phyloP scores from a whole-genome alignment of 2,888 invertebrate species.

The Drosophila tripunctata region DNA sequence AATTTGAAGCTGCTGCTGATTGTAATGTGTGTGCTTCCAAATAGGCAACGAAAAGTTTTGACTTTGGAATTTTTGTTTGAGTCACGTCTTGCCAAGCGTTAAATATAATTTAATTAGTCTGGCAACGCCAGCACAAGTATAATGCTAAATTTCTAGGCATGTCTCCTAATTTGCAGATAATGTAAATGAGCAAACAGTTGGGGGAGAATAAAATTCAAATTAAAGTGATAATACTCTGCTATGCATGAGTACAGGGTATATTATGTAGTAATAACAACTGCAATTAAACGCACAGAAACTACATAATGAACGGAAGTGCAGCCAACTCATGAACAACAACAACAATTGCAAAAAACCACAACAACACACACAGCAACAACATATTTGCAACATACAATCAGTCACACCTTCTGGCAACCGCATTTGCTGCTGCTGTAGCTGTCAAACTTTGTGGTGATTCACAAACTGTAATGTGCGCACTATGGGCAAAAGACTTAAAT shows the following conservation, averaged over 20 bases:
- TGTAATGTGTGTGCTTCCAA: slow-evolving; percentile 20
- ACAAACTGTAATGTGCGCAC: slow-evolving; percentile 9
- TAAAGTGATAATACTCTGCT: not conserved
- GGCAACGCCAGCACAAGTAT: slow-evolving; percentile 22
- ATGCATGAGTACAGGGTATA: not conserved
- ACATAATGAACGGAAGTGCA: slow-evolving; percentile 18
- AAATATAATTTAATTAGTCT: slow-evolving; percentile 75
- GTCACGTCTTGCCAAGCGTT: slow-evolving; percentile 49
- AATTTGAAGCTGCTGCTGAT: slow-evolving; percentile 44
- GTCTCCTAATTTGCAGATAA: slow-evolving; percentile 40
- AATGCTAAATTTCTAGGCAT: slow-evolving; percentile 27
- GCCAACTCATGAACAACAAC: slow-evolving; percentile 7
- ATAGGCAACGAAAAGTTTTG: not conserved
- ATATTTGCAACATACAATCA: slow-evolving; percentile 9
- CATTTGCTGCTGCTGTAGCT: not conserved
- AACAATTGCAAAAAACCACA: slow-evolving; percentile 1
- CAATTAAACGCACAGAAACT: slow-evolving; percentile 8
- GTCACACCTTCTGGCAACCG: not conserved
- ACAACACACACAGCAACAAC: slow-evolving; percentile 7
- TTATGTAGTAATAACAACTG: slow-evolving; percentile 1
- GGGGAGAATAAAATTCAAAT: not conserved
- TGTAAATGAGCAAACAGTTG: not conserved
- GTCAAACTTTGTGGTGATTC: not conserved
- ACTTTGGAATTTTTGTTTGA: slow-evolving; percentile 25
- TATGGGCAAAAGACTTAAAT: not conserved